Evolutionary conservation across 2,888 invertebrate genomes (phyloP), one percentile per base, ranked within the genome.

Genomic region (Acrobasis consociella): DNA sequence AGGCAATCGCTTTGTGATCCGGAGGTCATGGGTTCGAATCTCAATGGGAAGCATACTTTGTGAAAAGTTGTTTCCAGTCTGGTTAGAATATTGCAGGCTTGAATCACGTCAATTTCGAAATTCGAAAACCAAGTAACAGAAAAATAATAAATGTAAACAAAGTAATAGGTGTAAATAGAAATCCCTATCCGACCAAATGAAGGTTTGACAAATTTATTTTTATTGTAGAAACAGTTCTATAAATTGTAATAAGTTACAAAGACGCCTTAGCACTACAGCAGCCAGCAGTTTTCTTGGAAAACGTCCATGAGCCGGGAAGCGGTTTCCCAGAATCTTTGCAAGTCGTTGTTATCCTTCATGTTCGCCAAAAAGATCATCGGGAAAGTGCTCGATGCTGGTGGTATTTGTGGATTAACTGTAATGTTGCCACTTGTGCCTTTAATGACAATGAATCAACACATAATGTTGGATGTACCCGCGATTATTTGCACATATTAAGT

Each of bases 281-380:
- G 65, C 53, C 42, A 56, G n/a, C 42, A 56, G 55, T 42, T 68
- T 86, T 86, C 88, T 81, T 69, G 70, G 86, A 86, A 89, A 78
- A 77, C 71, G 71, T 81, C 75, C 79, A 81, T 80, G 81, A 77
- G 77, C 76, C 73, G 69, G 74, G 75, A 78, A 72, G 73, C 72
- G 68, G 76, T 72, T 87, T 87, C 87, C 80, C 66, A 75, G 89
- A 86, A 88, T 67, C 67, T 63, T 62, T 67, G 68, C 69, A 71
- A 68, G 71, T 74, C 76, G 78, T 80, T 80, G 77, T 76, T 74
- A 75, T 78, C 76, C 69, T 76, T 81, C 76, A 75, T 74, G 75
- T 77, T 73, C 66, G 68, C 78, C 78, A 81, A 78, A 83, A 77
- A 74, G 72, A 77, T 72, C 69, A 74, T 68, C 64, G 38, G 67